Evolutionary conservation across 2,797 vertebrate genomes (phyloP).

Genomic region (Leptodactylus fallax): DNA sequence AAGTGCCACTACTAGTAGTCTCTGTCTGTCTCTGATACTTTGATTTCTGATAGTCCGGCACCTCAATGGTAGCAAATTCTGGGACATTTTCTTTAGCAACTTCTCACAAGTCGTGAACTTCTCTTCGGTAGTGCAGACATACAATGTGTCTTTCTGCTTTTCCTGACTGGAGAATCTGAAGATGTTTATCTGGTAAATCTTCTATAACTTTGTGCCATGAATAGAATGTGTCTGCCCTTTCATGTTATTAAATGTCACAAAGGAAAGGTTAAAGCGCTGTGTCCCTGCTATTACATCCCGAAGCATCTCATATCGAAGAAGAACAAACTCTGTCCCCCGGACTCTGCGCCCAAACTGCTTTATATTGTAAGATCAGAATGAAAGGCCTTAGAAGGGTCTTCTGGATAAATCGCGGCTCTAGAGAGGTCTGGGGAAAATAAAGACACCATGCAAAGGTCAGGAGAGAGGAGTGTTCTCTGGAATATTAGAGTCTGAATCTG

Average conservation of each 20-base stretch:
- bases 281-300: conserved; percentile 28
- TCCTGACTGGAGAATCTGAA: background rate
- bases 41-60: too few species aligned
- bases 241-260: conserved; percentile 59
- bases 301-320: background rate
- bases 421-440: too few species aligned
- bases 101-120: background rate
- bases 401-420: background rate
- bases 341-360: background rate
- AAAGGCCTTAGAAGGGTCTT: background rate
- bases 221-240: conserved; percentile 40
- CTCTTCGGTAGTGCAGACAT: background rate
- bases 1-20: too few species aligned
- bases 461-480: too few species aligned
- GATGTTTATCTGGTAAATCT: conserved; percentile 45
- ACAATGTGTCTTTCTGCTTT: background rate
- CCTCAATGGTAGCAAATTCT: too few species aligned
- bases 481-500: too few species aligned
- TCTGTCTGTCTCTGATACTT: too few species aligned
- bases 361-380: background rate
- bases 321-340: background rate
- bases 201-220: conserved; percentile 29
- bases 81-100: background rate
- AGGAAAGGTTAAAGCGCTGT: conserved; percentile 52
- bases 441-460: too few species aligned